These are phyloP conservation scores for Syngnathus scovelli DNA, from an alignment of 2,113 vertebrate genomes.

Conservation along the genomic window DNA sequence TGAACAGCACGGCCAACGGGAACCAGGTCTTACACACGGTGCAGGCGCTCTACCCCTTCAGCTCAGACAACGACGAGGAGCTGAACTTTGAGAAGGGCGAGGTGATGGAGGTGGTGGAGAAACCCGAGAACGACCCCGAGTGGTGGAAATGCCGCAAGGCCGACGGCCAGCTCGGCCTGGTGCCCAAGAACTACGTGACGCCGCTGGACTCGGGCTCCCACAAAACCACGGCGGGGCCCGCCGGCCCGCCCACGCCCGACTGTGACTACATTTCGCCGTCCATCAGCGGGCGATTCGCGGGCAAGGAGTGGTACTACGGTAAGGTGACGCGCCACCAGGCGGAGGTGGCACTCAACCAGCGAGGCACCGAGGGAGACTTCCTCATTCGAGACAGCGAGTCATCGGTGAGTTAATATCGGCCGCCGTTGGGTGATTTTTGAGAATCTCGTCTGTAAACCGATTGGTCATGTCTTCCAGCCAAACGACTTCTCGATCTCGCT, in stretches of 20 bases:
- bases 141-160: slow-evolving; percentile 92
- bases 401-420: slow-evolving; percentile 74
- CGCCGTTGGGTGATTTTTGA: too few relatives aligned
- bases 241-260: slow-evolving; percentile 80
- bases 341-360: slow-evolving; percentile 86
- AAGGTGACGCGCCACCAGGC: slow-evolving; percentile 88
- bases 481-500: slow-evolving; percentile 89
- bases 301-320: slow-evolving; percentile 88
- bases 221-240: slow-evolving; percentile 60
- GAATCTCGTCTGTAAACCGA: not conserved
- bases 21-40: slow-evolving; percentile 80
- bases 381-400: slow-evolving; percentile 89
- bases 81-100: slow-evolving; percentile 88
- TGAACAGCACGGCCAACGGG: slow-evolving; percentile 74
- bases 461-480: slow-evolving; percentile 63
- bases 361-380: slow-evolving; percentile 84
- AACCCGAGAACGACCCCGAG: slow-evolving; percentile 87
- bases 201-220: slow-evolving; percentile 74
- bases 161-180: slow-evolving; percentile 82
- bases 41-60: slow-evolving; percentile 87
- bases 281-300: slow-evolving; percentile 79
- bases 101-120: slow-evolving; percentile 89
- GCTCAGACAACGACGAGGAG: slow-evolving; percentile 85
- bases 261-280: slow-evolving; percentile 87
- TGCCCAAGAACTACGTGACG: slow-evolving; percentile 88